Percentiles rank a stretch among this genome's conserved stretches.
These are phyloP conservation scores for Radopholus similis DNA, from an alignment of 1,140 invertebrate genomes.

Conservation along the genomic window DNA sequence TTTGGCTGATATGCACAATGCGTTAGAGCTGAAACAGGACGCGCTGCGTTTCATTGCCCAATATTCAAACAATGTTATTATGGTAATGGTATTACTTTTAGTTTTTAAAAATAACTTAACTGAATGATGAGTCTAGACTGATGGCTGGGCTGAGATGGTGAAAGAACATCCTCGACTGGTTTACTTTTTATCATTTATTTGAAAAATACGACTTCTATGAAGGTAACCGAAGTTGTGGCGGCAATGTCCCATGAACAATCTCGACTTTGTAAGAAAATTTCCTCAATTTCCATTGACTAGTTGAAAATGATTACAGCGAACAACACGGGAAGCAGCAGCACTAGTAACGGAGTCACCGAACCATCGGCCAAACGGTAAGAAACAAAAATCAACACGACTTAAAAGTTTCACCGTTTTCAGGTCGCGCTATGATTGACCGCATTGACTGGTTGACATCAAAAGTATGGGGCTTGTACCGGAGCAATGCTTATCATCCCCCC, in stretches of 20 bases:
- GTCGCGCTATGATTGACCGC: no score
- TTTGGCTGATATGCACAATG: constrained; percentile 53
- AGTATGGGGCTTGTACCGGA: no score
- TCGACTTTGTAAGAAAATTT: constrained; percentile 3
- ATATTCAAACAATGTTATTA: constrained; percentile 41
- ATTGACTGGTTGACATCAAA: no score
- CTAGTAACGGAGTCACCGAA: background rate
- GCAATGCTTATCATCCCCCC: no score
- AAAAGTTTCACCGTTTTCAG: no score
- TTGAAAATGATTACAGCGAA: constrained; percentile 1
- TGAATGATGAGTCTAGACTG: no score
- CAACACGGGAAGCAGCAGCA: no score
- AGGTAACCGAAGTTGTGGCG: constrained; percentile 13
- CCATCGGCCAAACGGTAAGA: constrained; percentile 10
- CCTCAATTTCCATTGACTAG: background rate
- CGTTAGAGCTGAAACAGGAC: constrained; percentile 52
- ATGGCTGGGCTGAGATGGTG: constrained; percentile 19
- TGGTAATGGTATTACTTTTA: constrained; percentile 9
- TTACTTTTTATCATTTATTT: no score
- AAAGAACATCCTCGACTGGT: constrained; percentile 17
- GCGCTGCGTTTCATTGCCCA: constrained; percentile 48
- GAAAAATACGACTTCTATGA: no score
- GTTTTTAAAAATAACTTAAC: background rate
- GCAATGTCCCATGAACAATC: constrained; percentile 14
- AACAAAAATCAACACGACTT: no score